A percentile compares a stretch with the other conserved stretches of the same genome.
Evolutionary conservation across 2,888 invertebrate species (phyloP).

Genomic region (Acrobasis consociella): DNA sequence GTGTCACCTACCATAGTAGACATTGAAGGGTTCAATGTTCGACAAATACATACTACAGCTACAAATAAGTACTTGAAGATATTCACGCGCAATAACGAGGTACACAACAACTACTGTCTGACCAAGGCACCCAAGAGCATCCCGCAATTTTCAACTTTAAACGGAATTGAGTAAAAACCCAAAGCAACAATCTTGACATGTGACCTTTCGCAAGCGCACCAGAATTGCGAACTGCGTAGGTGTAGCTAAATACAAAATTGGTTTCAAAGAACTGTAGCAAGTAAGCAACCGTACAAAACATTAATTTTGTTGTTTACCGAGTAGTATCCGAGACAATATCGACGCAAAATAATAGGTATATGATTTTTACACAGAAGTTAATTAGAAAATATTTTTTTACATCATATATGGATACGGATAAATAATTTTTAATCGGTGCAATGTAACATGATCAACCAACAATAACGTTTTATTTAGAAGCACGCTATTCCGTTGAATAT

Average conservation of each 20-base stretch:
- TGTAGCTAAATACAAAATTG: constrained; percentile 71
- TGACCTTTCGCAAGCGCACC: constrained; percentile 57
- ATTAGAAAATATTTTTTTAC: neutral
- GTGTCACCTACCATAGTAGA: constrained; percentile 36
- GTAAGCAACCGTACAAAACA: constrained; percentile 60
- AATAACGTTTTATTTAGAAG: neutral
- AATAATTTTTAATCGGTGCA: neutral
- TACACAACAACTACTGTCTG: constrained; percentile 1
- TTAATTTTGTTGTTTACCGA: constrained; percentile 40
- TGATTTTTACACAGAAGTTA: neutral
- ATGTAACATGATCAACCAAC: neutral
- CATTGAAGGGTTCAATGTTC: constrained; percentile 51
- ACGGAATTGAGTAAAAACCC: constrained; percentile 23
- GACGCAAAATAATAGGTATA: neutral
- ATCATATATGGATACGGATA: neutral
- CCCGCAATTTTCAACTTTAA: constrained; percentile 15
- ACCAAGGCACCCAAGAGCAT: neutral
- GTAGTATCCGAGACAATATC: neutral
- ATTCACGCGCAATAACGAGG: constrained; percentile 24
- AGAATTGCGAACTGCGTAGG: constrained; percentile 65
- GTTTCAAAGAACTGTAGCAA: constrained; percentile 65
- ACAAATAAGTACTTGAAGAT: constrained; percentile 24
- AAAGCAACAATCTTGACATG: constrained; percentile 40
- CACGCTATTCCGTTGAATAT: neutral
- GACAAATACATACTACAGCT: constrained; percentile 36